Percentiles rank a stretch among this genome's conserved stretches.
These are phyloP conservation scores for Lithodes maja DNA, from an alignment of 2,888 invertebrate species.

Conservation along the genomic window DNA sequence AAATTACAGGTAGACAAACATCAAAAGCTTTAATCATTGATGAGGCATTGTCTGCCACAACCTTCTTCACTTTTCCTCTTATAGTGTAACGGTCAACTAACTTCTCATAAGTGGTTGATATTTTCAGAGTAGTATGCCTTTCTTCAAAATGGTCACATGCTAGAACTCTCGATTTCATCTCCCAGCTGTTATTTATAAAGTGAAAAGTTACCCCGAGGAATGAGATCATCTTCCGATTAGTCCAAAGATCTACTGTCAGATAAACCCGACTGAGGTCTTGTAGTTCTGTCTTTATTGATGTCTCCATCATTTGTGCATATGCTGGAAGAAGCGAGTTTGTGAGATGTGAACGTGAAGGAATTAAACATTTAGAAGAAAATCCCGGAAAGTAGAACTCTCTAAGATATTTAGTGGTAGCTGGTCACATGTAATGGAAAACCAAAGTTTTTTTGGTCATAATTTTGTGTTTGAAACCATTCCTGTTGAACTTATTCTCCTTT, in stretches of 20 bases:
- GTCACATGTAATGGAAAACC: slow-evolving; percentile 31
- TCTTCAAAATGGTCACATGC: slow-evolving; percentile 22
- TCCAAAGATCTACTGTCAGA: slow-evolving; percentile 33
- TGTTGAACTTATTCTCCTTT: slow-evolving; percentile 31
- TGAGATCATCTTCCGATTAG: slow-evolving; percentile 39
- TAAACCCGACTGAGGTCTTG: slow-evolving; percentile 19
- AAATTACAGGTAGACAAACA: slow-evolving; percentile 32
- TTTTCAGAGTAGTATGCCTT: slow-evolving; percentile 33
- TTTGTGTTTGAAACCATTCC: slow-evolving; percentile 19
- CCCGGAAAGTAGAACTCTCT: slow-evolving; percentile 29
- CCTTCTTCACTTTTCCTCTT: slow-evolving; percentile 40
- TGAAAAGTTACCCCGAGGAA: slow-evolving; percentile 13
- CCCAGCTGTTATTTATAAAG: slow-evolving; percentile 34
- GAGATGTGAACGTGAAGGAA: slow-evolving; percentile 18
- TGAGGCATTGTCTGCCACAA: slow-evolving; percentile 44
- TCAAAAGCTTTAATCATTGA: slow-evolving; percentile 45
- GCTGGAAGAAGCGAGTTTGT: slow-evolving; percentile 26
- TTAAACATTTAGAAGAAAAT: slow-evolving; percentile 1
- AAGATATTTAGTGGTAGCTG: slow-evolving; percentile 29
- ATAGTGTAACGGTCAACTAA: slow-evolving; percentile 20
- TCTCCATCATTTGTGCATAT: slow-evolving; percentile 15
- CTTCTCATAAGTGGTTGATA: slow-evolving; percentile 42
- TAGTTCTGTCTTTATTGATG: slow-evolving; percentile 28
- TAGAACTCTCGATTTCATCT: slow-evolving; percentile 27
- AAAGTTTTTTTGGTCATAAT: slow-evolving; percentile 23